Conservation (phyloP, 53 echinoderm and acorn worm species). For the Crossaster papposus region DNA sequence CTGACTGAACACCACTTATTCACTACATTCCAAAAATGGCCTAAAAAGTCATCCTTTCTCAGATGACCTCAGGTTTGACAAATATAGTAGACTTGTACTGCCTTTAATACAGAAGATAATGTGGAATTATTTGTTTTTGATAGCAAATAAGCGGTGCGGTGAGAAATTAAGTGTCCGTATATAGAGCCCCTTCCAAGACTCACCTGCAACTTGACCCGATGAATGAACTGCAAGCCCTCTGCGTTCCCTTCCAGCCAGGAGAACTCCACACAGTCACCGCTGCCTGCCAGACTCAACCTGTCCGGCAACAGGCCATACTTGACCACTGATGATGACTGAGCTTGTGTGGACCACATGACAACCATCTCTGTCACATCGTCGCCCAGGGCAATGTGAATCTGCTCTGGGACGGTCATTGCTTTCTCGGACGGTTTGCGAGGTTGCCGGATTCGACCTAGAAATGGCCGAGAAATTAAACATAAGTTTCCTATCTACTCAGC, state of each 20-base stretch:
- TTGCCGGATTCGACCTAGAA: background rate
- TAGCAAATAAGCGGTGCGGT: no score
- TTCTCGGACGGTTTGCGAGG: background rate
- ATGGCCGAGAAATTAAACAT: background rate
- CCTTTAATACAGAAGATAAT: no score
- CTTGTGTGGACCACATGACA: constrained; percentile 73
- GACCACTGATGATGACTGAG: constrained; percentile 59
- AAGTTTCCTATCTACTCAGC: no score
- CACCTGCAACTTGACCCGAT: constrained; percentile 74
- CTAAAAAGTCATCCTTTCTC: no score
- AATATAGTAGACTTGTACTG: no score
- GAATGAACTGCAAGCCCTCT: constrained; percentile 74
- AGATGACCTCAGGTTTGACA: no score
- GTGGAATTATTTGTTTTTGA: no score
- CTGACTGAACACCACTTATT: no score
- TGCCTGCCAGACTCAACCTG: constrained; percentile 19
- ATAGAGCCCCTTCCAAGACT: no score
- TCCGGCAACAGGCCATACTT: constrained; percentile 58
- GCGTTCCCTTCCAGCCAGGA: constrained; percentile 45
- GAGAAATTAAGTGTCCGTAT: no score
- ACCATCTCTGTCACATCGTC: constrained; percentile 75
- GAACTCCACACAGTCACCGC: constrained; percentile 43
- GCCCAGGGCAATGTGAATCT: constrained; percentile 87
- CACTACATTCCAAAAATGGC: no score
- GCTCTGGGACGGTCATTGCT: constrained; percentile 66